Base-by-base conservation (phyloP, 2,113 vertebrate species). In the Lepus americanus region DNA sequence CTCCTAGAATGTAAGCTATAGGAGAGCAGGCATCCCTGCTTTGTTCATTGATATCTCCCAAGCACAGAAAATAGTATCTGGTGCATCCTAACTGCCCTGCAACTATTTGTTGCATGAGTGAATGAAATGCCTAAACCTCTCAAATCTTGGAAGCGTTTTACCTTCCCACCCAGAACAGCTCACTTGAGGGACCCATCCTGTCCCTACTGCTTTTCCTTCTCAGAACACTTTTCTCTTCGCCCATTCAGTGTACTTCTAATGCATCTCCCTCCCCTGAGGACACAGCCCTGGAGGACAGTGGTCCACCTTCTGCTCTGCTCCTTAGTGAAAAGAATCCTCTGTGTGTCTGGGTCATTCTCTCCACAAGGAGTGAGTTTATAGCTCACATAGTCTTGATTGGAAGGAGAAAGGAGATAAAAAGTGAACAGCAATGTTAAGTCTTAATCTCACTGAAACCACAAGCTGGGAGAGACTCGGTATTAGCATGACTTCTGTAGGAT, bases 241-340 rank as follows among this genome's bases (percentile, higher is more conserved):
- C 51, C 27, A 39, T 1, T 1, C 9, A 29, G 31, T 9, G 4
- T 14, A 17, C 23, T 10, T 85, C 25, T 12, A 61, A 31, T 19
- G 3, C 20, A n/a, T 23, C 59, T 79, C 51, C 12, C 20, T 86
- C 0, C 44, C 16, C 78, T 13, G 5, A 78, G 64, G 87, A 51
- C 7, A 16, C 5, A n/a, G 27, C 36, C 51, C 19, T 2, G 0
- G 13, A 2, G 19, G 55, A 66, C 3, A 31, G 10, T 2, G 6
- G n/a, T 17, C 19, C 10, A 29, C 2, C 66, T 33, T 74, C 44
- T 76, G 17, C 44, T 80, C 23, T 36, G 2, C 23, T 23, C 36
- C 53, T 89, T 20, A 69, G 11, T 27, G 14, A 81, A 81, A 29
- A 33, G 4, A 64, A 29, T 69, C 22, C 22, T 44, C 55, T 44